Conservation (phyloP, 2,113 vertebrate genomes). For the Falco punctatus region DNA sequence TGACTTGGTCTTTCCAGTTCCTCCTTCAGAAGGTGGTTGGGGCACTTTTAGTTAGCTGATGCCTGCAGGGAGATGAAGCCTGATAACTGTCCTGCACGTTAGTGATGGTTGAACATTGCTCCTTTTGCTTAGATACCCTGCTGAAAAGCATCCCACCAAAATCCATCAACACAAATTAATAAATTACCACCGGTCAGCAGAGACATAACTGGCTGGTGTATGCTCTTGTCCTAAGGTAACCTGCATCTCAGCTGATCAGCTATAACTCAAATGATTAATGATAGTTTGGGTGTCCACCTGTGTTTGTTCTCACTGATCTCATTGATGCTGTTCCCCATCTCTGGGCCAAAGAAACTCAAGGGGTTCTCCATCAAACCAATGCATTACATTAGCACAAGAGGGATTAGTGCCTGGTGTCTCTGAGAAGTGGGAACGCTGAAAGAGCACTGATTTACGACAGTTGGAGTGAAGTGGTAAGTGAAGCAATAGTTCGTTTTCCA, state of each 20-base stretch:
- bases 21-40: not conserved
- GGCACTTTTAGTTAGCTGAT: not conserved
- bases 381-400: fast-evolving
- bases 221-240: not conserved
- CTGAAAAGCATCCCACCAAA: not conserved
- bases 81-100: not conserved
- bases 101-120: not conserved
- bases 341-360: not conserved
- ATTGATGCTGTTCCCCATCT: not conserved
- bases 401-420: not conserved
- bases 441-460: not conserved
- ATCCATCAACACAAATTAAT: not conserved
- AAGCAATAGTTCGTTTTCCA: not conserved
- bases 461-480: not conserved
- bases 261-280: not conserved
- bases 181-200: not conserved
- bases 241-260: not conserved
- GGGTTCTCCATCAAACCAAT: not conserved
- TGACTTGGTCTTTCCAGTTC: not conserved
- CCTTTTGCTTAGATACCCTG: not conserved
- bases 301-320: not conserved
- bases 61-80: too few species aligned
- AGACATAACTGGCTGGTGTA: not conserved
- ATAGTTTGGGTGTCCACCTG: not conserved
- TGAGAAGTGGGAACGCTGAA: not conserved